Conservation (phyloP, 2,888 invertebrate species). For the Formica aserva region DNA sequence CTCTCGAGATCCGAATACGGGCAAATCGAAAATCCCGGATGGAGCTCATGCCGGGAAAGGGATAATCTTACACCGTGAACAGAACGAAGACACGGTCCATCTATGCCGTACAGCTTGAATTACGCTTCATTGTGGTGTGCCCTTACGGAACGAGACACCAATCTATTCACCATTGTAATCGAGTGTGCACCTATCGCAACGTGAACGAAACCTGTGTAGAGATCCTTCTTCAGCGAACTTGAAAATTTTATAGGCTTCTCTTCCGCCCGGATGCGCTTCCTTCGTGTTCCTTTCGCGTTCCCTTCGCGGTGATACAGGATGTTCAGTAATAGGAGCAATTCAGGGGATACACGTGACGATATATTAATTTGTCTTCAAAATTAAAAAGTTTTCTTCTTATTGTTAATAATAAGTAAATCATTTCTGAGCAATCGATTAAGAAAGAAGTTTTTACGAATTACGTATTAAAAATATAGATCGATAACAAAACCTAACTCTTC, state of each 20-base stretch:
- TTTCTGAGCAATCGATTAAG: not conserved
- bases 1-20: slow-evolving; percentile 63
- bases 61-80: slow-evolving; percentile 60
- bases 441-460: not conserved
- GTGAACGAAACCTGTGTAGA: slow-evolving; percentile 34
- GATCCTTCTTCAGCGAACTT: slow-evolving; percentile 31
- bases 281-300: not conserved
- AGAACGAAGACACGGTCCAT: slow-evolving; percentile 62
- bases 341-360: not conserved
- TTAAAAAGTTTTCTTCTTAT: not conserved
- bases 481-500: not conserved
- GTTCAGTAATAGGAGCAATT: not conserved
- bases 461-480: not conserved
- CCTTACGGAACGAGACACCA: slow-evolving; percentile 77
- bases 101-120: slow-evolving; percentile 66
- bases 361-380: not conserved
- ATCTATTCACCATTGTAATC: slow-evolving; percentile 62
- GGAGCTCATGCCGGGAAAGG: slow-evolving; percentile 33
- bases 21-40: slow-evolving; percentile 67
- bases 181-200: slow-evolving; percentile 37
- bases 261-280: slow-evolving; percentile 58
- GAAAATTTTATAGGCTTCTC: slow-evolving; percentile 68
- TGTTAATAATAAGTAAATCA: not conserved
- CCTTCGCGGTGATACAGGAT: slow-evolving; percentile 1
- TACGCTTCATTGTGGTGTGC: slow-evolving; percentile 78